These are phyloP conservation scores for Varanus salvator DNA, from an alignment of 2,113 vertebrate genomes.

Conservation along the genomic window DNA sequence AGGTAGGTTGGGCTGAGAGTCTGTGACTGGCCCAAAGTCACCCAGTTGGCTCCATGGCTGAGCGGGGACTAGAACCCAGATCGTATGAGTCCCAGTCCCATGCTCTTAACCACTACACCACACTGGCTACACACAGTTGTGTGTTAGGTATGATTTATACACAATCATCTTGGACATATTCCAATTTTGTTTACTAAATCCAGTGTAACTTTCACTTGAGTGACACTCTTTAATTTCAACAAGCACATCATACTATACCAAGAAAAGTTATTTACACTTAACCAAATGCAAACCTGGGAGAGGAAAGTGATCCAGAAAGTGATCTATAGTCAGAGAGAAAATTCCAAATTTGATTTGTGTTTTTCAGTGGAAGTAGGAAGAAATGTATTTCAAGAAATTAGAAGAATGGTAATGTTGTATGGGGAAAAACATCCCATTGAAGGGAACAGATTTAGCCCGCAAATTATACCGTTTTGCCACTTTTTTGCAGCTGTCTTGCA, in stretches of 20 bases:
- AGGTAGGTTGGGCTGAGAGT: too few relatives aligned
- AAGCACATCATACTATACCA: background rate
- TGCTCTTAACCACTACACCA: too few relatives aligned
- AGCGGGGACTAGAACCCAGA: too few relatives aligned
- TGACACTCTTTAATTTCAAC: background rate
- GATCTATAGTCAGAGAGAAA: background rate
- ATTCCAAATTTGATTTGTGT: rapidly evolving
- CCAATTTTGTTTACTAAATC: slow-evolving; percentile 20
- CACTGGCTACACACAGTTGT: too few relatives aligned
- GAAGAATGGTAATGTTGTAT: rapidly evolving
- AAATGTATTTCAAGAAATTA: background rate
- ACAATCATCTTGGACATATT: slow-evolving; percentile 23
- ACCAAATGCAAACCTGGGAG: background rate
- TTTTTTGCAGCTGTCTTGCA: too few relatives aligned
- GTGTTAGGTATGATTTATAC: background rate
- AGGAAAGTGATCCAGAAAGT: background rate
- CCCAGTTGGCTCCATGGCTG: too few relatives aligned
- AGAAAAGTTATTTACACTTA: slow-evolving; percentile 14
- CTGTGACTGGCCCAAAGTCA: too few relatives aligned
- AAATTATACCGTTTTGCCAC: too few relatives aligned
- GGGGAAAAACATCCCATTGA: too few relatives aligned
- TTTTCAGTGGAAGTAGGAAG: background rate
- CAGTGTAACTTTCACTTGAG: background rate
- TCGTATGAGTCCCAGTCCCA: too few relatives aligned
- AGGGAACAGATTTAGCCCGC: too few relatives aligned